These are phyloP conservation scores for Junonia oenone DNA, from an alignment of 2,888 invertebrate species.

Conservation along the genomic window DNA sequence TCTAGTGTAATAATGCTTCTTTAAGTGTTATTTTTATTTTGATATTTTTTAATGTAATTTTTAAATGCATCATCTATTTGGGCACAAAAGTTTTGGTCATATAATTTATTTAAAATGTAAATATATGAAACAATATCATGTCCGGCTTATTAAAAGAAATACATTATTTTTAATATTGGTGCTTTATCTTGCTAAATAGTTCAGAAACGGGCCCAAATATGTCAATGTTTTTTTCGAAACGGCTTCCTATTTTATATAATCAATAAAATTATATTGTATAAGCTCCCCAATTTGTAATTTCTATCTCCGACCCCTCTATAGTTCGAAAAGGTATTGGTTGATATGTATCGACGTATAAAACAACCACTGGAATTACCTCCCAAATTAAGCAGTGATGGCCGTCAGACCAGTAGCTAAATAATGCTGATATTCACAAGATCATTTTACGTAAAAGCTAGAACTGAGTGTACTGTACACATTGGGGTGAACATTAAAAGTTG, in stretches of 20 bases:
- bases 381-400: neutral
- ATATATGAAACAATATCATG: slow-evolving; percentile 7
- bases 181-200: slow-evolving; percentile 18
- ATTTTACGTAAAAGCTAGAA: neutral
- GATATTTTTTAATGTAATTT: slow-evolving; percentile 34
- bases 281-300: neutral
- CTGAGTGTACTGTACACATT: neutral
- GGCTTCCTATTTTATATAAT: slow-evolving; percentile 9
- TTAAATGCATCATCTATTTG: slow-evolving; percentile 35
- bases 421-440: neutral
- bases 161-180: slow-evolving; percentile 24
- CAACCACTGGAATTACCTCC: neutral
- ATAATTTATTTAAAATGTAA: slow-evolving; percentile 11
- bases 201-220: neutral
- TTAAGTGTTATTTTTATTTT: slow-evolving; percentile 43
- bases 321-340: neutral
- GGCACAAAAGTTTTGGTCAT: slow-evolving; percentile 38
- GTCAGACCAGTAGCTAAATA: neutral
- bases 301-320: neutral
- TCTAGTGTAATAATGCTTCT: slow-evolving; percentile 39
- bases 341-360: neutral
- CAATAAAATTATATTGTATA: slow-evolving; percentile 1
- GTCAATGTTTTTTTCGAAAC: neutral
- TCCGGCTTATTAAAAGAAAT: slow-evolving; percentile 16
- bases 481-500: neutral